Conservation (phyloP, 2,888 invertebrate species). For the Octonoba sinensis region DNA sequence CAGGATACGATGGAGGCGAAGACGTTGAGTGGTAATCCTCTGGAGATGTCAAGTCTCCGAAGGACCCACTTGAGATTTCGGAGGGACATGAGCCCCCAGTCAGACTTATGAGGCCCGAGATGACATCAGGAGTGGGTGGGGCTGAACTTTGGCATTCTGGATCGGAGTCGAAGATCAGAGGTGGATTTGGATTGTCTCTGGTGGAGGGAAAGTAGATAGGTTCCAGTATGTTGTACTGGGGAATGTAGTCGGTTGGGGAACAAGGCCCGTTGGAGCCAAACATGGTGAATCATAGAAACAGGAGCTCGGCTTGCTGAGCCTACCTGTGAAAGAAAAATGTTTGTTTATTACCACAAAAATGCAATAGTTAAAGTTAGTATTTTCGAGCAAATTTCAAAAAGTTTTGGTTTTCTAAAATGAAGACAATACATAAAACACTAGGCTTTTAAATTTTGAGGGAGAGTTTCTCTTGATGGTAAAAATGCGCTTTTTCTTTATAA, state of each 20-base stretch:
- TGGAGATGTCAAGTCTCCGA: conserved; percentile 48
- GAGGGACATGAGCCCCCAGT: conserved; percentile 38
- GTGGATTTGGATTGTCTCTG: conserved; percentile 16
- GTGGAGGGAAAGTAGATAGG: conserved; percentile 40
- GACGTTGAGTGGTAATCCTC: conserved; percentile 58
- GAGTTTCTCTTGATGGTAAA: too few species aligned
- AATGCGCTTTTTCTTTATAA: too few species aligned
- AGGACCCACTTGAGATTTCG: conserved; percentile 42
- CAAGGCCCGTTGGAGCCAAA: conserved; percentile 62
- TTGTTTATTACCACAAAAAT: too few species aligned
- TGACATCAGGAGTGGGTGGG: conserved; percentile 57
- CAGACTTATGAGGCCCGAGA: conserved; percentile 56
- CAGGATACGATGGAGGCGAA: conserved; percentile 45
- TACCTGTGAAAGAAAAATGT: conserved; percentile 14
- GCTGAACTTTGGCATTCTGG: conserved; percentile 47
- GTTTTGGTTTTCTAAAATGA: not conserved
- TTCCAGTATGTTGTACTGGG: conserved; percentile 55
- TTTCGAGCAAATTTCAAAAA: not conserved
- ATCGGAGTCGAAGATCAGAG: conserved; percentile 39
- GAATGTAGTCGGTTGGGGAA: conserved; percentile 56
- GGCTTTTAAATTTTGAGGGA: too few species aligned
- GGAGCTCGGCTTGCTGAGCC: too few species aligned
- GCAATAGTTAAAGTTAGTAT: too few species aligned
- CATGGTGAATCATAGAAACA: conserved; percentile 54
- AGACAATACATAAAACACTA: not conserved